Evolutionary conservation across 2,888 invertebrate genomes (phyloP).

Genomic region (Oxycera nigricornis): DNA sequence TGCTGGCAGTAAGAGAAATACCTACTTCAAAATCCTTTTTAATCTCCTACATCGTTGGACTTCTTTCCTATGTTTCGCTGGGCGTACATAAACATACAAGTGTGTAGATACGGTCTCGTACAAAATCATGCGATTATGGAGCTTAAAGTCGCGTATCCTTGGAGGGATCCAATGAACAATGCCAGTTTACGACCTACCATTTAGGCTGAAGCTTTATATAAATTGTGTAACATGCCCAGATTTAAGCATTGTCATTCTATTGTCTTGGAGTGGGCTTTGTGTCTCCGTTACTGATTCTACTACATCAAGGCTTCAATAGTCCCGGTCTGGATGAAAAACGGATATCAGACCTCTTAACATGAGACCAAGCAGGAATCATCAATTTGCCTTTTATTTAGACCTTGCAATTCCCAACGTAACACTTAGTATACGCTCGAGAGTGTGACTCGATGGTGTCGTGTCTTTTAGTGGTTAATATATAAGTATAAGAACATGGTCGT

Average conservation of each 20-base stretch:
- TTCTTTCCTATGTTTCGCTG: not conserved
- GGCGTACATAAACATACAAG: not conserved
- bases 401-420: not conserved
- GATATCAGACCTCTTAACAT: constrained; percentile 18
- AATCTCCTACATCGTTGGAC: not conserved
- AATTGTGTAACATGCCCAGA: constrained; percentile 27
- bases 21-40: constrained; percentile 5
- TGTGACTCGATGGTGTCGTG: not conserved
- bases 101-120: not conserved
- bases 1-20: no score
- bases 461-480: not conserved
- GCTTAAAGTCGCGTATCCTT: constrained; percentile 24
- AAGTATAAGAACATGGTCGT: not conserved
- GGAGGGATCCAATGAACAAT: constrained; percentile 15
- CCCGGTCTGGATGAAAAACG: not conserved
- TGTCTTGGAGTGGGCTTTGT: no score
- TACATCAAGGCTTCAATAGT: not conserved
- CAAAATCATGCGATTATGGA: constrained; percentile 13
- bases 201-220: constrained; percentile 11
- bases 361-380: constrained; percentile 20
- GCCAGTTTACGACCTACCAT: constrained; percentile 36
- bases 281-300: not conserved
- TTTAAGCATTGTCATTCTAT: no score
- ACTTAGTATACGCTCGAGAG: not conserved
- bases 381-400: constrained; percentile 28